Conservation (phyloP, 2,888 invertebrate species). For the Entomobrya proxima region DNA sequence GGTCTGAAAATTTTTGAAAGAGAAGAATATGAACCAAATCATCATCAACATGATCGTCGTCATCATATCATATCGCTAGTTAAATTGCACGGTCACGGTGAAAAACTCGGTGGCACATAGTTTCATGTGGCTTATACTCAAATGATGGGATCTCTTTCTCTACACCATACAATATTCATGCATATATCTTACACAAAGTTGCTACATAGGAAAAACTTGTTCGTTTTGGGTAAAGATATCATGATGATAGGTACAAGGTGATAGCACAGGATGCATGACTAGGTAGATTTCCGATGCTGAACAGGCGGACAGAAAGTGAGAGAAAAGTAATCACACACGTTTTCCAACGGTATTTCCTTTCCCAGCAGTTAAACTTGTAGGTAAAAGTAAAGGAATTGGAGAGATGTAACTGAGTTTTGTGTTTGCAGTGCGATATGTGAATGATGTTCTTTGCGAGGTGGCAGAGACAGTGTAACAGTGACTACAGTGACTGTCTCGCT, state of each 20-base stretch:
- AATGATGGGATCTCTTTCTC: conserved; percentile 32
- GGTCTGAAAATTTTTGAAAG: conserved; percentile 49
- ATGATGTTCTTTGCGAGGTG: conserved; percentile 14
- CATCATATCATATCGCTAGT: conserved; percentile 52
- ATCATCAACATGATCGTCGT: conserved; percentile 49
- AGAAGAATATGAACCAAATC: conserved; percentile 54
- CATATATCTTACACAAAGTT: not conserved
- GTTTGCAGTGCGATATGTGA: not conserved
- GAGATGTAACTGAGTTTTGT: conserved; percentile 4
- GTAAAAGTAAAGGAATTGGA: not conserved
- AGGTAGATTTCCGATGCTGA: conserved; percentile 42
- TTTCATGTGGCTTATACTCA: not conserved
- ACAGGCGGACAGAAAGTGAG: conserved; percentile 6
- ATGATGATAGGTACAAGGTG: conserved; percentile 29
- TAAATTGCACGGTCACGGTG: conserved; percentile 46
- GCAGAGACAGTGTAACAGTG: not conserved
- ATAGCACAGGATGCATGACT: conserved; percentile 15
- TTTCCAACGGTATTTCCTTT: not conserved
- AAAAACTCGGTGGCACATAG: not conserved
- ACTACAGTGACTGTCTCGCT: conserved; percentile 49
- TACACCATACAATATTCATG: not conserved
- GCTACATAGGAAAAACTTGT: conserved; percentile 12
- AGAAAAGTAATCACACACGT: conserved; percentile 41
- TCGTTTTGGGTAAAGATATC: not conserved
- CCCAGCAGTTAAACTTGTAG: not conserved